phyloP scores from a whole-genome alignment of 1,140 invertebrate genomes.

The Drosophila aff. region DNA sequence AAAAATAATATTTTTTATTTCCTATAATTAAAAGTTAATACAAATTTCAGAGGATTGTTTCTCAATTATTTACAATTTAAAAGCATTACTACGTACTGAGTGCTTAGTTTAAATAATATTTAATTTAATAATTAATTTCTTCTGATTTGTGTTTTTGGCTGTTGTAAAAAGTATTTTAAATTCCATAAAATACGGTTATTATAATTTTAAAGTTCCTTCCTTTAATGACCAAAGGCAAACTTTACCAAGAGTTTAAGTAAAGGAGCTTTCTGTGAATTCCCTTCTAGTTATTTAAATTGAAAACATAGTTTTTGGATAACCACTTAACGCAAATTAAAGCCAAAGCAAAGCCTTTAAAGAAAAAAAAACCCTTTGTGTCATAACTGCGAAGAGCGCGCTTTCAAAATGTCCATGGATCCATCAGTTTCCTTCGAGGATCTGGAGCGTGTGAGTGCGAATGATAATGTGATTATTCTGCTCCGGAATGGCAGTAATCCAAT shows the following conservation, averaged over 20 bases:
- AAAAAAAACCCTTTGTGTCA: conserved; percentile 8
- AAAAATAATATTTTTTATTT: background rate
- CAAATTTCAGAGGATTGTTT: too few relatives aligned
- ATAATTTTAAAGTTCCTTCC: background rate
- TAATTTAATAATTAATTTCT: background rate
- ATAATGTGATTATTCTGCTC: background rate
- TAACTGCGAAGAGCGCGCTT: background rate
- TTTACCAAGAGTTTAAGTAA: too few relatives aligned
- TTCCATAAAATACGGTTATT: too few relatives aligned
- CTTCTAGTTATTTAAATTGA: background rate
- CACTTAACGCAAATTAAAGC: background rate
- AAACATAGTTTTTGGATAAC: background rate
- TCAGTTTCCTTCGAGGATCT: conserved; percentile 76
- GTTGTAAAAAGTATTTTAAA: background rate
- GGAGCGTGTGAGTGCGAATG: conserved; percentile 70
- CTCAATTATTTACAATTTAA: too few relatives aligned
- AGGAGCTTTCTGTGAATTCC: background rate
- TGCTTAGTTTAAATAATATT: background rate
- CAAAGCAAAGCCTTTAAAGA: background rate
- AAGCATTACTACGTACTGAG: too few relatives aligned
- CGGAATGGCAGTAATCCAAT: background rate
- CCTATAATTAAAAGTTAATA: background rate
- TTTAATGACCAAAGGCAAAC: background rate
- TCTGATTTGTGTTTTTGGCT: background rate
- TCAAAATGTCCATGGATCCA: conserved; percentile 78